Evolutionary conservation across 2,888 invertebrate genomes (phyloP).

Genomic region (Ecliptopera silaceata): DNA sequence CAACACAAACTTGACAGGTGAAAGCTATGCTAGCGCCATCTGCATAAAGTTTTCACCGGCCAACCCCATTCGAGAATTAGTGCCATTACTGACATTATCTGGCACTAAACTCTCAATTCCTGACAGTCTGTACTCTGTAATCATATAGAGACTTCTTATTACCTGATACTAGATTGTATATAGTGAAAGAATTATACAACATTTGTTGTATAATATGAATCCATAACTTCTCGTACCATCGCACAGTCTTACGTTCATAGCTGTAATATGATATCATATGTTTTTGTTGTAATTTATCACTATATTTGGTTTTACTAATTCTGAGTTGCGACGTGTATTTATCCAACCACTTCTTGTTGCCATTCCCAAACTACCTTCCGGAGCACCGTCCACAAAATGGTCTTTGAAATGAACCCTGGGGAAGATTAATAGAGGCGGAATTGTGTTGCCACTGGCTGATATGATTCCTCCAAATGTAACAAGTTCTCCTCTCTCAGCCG

Average conservation of each 20-base stretch:
- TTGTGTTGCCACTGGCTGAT: slow-evolving; percentile 43
- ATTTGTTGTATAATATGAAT: background rate
- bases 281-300: too few relatives aligned
- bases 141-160: background rate
- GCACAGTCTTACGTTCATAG: background rate
- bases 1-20: too few relatives aligned
- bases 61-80: background rate
- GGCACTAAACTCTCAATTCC: background rate
- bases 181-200: background rate
- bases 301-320: too few relatives aligned
- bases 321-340: too few relatives aligned
- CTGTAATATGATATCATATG: background rate
- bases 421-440: slow-evolving; percentile 49
- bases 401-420: slow-evolving; percentile 38
- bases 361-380: slow-evolving; percentile 18
- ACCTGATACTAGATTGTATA: background rate
- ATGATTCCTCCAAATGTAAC: slow-evolving; percentile 53
- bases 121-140: background rate
- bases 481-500: slow-evolving; percentile 50
- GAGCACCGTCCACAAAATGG: slow-evolving; percentile 27
- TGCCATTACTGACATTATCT: background rate
- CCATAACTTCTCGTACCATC: background rate
- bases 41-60: too few relatives aligned
- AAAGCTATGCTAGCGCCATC: too few relatives aligned
- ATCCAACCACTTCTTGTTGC: slow-evolving; percentile 36